phyloP scores from a whole-genome alignment of 92 coral and sea anemone species.

The Actinernus sp. region DNA sequence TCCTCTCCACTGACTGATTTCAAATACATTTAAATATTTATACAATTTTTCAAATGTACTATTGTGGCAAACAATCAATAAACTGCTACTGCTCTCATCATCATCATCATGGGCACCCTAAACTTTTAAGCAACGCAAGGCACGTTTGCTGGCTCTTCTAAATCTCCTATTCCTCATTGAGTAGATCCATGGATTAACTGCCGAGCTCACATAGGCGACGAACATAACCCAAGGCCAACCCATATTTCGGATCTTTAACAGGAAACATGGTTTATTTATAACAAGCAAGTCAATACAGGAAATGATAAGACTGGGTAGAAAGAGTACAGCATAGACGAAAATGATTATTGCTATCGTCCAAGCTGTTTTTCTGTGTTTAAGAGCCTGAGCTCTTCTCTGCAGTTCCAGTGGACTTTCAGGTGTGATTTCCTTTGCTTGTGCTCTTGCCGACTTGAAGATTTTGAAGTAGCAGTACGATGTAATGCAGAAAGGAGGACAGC shows the following conservation, averaged over 20 bases:
- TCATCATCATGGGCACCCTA: too few species aligned
- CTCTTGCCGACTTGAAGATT: not conserved
- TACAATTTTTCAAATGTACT: too few species aligned
- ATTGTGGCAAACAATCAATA: too few species aligned
- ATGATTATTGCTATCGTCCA: not conserved
- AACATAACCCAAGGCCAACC: slow-evolving; percentile 3
- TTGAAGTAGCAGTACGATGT: not conserved
- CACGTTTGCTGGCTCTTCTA: not conserved
- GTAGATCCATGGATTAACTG: slow-evolving; percentile 2
- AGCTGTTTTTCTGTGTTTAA: not conserved
- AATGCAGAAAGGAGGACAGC: not conserved
- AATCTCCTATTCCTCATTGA: not conserved
- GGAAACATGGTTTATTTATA: not conserved
- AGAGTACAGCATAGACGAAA: not conserved
- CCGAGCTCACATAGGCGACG: not conserved
- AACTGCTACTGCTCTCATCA: too few species aligned
- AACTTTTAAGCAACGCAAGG: too few species aligned
- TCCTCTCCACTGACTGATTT: too few species aligned
- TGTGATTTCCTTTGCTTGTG: not conserved
- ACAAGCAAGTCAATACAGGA: not conserved
- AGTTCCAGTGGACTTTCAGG: not conserved
- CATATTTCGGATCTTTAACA: not conserved
- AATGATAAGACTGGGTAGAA: not conserved
- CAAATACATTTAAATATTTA: too few species aligned
- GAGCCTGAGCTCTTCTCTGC: not conserved